These are phyloP conservation scores for Nestor notabilis DNA, from an alignment of 2,113 vertebrate genomes.

Conservation along the genomic window DNA sequence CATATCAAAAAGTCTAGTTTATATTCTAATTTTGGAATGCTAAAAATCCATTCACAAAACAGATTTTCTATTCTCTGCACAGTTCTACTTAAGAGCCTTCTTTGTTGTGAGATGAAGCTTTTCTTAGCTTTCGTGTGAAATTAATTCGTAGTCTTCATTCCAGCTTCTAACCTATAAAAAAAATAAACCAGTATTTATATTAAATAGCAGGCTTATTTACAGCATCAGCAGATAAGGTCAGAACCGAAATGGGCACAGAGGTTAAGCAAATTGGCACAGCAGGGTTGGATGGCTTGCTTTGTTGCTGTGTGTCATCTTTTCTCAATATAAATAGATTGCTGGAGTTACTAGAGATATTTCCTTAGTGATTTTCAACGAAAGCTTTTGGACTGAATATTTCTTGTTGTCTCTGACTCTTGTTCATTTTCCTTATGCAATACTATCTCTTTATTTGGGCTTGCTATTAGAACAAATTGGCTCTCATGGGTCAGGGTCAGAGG, in stretches of 20 bases:
- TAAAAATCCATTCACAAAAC: not conserved
- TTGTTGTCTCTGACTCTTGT: not conserved
- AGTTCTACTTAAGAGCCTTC: not conserved
- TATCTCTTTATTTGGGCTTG: not conserved
- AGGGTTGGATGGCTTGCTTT: not conserved
- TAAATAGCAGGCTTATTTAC: not conserved
- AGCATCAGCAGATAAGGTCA: not conserved
- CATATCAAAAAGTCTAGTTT: not conserved
- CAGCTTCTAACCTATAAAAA: not conserved
- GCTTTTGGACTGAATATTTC: not conserved
- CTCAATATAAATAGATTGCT: not conserved
- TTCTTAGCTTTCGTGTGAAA: not conserved
- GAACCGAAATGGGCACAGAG: not conserved
- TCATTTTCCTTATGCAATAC: not conserved
- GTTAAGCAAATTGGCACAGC: not conserved
- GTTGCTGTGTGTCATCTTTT: not conserved
- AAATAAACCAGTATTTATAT: not conserved
- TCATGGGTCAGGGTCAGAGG: not conserved
- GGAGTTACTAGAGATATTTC: not conserved
- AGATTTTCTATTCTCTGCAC: not conserved
- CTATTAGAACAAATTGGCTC: not conserved
- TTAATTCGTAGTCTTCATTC: not conserved
- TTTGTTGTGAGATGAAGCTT: not conserved
- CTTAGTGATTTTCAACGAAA: not conserved
- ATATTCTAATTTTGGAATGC: not conserved